Evolutionary conservation across 1,140 invertebrate species (phyloP), one percentile per base, ranked within the genome.

Genomic region (Drosophila parvula): DNA sequence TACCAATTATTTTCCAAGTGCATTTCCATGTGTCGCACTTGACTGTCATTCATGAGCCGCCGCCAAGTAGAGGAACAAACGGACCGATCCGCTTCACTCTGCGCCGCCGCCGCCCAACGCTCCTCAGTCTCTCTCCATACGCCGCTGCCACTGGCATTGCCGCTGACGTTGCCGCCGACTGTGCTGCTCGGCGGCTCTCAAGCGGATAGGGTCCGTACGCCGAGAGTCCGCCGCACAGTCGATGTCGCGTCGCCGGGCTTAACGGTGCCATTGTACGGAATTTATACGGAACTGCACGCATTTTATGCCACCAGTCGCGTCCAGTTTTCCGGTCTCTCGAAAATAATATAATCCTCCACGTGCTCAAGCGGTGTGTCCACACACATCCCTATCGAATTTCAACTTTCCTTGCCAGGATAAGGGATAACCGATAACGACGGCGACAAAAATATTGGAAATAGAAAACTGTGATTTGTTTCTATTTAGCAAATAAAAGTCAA

Each of bases 241-340:
- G 79, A 74, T 83, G 73, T 82, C 76, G 58, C 79, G 68, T 84
- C 50, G 53, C 63, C 79, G 68, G 80, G 77, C 79, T 55, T 77
- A 88, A 77, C 83, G 77, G 83, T 83, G 73, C 76, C 61, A 51
- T 34, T 77, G 38, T 38, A 55, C 82, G 82, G 62, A 70, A 71
- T 65, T 27, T 55, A 27, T 38, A 38, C 50, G 32, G 32, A 36
- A 44, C 14, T 77, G 16, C 32, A 58, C 75, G 69, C 74, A 70
- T 67, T 62, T 70, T 68, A 16, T 57, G 0, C 34, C 14, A 51
- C 14, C 11, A 38, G 34, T 27, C 48, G 53, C 40, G 73, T 43
- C 43, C 41, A 57, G 16, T 65, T 65, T 47, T 74, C 55, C 55
- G 56, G 63, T 32, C 14, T 16, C 47, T 45, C n/a, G n/a, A 16